Evolutionary conservation across 2,797 vertebrate species (phyloP), one percentile per base, ranked within the genome.

Genomic region (Urocyon cinereoargenteus): DNA sequence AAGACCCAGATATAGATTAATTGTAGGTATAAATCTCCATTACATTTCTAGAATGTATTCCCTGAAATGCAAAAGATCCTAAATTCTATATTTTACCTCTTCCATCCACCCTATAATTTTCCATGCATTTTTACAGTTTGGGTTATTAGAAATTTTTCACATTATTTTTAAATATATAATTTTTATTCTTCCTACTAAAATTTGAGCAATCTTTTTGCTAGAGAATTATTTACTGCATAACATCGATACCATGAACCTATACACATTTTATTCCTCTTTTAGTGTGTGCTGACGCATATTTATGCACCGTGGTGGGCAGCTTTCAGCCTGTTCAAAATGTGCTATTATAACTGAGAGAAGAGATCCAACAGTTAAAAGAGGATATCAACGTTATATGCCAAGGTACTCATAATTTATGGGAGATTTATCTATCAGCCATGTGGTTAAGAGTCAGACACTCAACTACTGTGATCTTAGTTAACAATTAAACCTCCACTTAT

Each of bases 401-500:
- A 82, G 57, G 36, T n/a, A 86, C 7, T 62, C 26, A 75, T 31
- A 24, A 51, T 55, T 61, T 70, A 26, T 55, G 16, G 14, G 36
- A 92, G 21, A 45, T 90, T 40, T 88, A 34, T 64, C 19, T 93
- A 62, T 72, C 53, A 89, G 11, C 15, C 18, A 73, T 86, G 59
- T 85, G 2, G 19, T 16, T 94, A 18, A 91, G 31, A 83, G 36
- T 79, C n/a, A 90, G 59, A 96, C 22, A 24, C 21, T 90, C 84
- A 81, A 73, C 90, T 93, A 81, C 45, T 72, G 8, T 90, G 31
- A 89, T 57, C 5, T 70, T 70, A 82, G 62, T 86, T 89, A 91
- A 84, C 12, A 91, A 57, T 79, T 72, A 89, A 92, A 68, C 51
- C 8, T 88, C 22, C 45, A 96, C 75, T 93, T 89, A 89, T 78